Evolutionary conservation across 2,113 vertebrate genomes (phyloP), one percentile per base, ranked within the genome.

Genomic region (Chionomys nivalis): DNA sequence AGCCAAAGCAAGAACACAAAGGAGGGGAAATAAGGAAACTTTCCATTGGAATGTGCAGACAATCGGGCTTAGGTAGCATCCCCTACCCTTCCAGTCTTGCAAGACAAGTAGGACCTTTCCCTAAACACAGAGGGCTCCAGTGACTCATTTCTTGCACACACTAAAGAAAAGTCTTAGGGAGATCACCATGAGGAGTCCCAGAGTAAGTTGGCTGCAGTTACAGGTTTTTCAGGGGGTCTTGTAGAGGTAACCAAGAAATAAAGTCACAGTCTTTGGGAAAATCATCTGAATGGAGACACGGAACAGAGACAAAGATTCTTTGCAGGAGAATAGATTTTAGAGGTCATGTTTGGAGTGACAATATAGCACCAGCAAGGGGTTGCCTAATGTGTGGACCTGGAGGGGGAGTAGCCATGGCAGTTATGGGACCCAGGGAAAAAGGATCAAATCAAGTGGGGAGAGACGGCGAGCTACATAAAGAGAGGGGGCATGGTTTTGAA

Each of bases 1-100:
- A 95, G 72, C 63, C 92, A 82, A 82, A 91, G 73, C 89, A 78
- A 44, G 86, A 94, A 89, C 73, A 95, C 26, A 65, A 87, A 95
- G 79, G 72, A 88, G 65, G 70, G 28, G 33, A 95, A 97, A 89
- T 68, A 95, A 65, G 26, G 79, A 93, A 44, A 75, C 55, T 94
- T 72, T 91, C 19, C 12, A 36, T 0, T 68, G 83, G 66, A 26
- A 79, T 76, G 83, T 93, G 63, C 76, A 92, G 49, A 87, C 63
- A 52, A 52, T 75, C 52, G 33, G 19, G 26, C 86, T 78, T 49
- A 39, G 31, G 17, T 10, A 82, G 72, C 52, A 39, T 12, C 42
- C 44, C 81, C 68, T 75, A 39, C 68, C 47, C 49, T 24, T 47
- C 90, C 28, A 42, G 24, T 36, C 91, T 94, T 70, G 24, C 78